phyloP scores from a whole-genome alignment of 1,140 invertebrate species.

The Nebria ingens region DNA sequence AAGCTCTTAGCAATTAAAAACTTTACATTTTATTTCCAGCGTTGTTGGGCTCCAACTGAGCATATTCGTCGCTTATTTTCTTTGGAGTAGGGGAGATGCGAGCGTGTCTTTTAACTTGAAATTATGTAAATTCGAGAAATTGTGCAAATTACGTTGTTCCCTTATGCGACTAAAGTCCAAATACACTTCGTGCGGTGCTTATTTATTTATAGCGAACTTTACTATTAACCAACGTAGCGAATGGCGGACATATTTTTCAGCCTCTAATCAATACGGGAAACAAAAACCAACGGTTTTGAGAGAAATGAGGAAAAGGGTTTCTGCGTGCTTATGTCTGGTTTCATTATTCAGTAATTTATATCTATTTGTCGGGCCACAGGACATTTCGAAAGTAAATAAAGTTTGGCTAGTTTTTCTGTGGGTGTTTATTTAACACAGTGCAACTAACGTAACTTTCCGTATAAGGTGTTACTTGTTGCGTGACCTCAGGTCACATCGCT shows the following conservation, averaged over 20 bases:
- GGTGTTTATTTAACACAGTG: too few relatives aligned
- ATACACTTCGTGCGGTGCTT: neutral
- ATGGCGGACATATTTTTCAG: neutral
- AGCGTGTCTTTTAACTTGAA: neutral
- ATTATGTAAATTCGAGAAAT: constrained; percentile 2
- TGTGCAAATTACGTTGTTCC: constrained; percentile 2
- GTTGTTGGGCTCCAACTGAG: neutral
- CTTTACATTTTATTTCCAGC: neutral
- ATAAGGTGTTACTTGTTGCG: too few relatives aligned
- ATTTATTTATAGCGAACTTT: too few relatives aligned
- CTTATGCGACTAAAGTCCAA: neutral
- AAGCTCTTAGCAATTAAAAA: neutral
- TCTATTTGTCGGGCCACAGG: neutral
- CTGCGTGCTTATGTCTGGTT: neutral
- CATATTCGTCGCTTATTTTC: neutral
- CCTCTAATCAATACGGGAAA: neutral
- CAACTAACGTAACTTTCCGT: too few relatives aligned
- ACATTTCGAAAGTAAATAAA: too few relatives aligned
- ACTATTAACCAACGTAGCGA: too few relatives aligned
- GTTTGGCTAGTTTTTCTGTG: too few relatives aligned
- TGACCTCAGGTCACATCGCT: too few relatives aligned
- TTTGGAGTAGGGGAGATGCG: too few relatives aligned
- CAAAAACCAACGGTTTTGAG: too few relatives aligned
- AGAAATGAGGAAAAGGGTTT: too few relatives aligned
- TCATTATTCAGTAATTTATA: neutral